Evolutionary conservation across 2,888 invertebrate species (phyloP).

Genomic region (Abrostola tripartita): DNA sequence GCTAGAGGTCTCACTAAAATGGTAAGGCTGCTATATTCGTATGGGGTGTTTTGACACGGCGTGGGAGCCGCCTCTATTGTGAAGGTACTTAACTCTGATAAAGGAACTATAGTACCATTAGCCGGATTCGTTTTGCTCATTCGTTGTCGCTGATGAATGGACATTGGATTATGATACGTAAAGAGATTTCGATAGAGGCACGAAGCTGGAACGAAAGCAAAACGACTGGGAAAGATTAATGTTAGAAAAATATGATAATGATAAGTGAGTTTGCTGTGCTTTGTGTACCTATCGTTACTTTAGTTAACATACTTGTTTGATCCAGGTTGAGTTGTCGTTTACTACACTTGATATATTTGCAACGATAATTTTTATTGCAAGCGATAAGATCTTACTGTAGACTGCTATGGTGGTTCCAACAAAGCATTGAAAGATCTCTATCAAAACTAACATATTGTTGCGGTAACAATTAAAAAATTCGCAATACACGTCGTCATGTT

Average conservation of each 20-base stretch:
- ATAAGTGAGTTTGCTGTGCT: slow-evolving; percentile 33
- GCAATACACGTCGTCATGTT: slow-evolving; percentile 66
- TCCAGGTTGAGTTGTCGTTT: neutral
- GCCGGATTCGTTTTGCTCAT: slow-evolving; percentile 86
- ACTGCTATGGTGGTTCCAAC: slow-evolving; percentile 25
- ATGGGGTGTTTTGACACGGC: slow-evolving; percentile 86
- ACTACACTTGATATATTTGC: neutral
- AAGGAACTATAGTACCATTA: slow-evolving; percentile 86
- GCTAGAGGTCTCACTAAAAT: slow-evolving; percentile 59
- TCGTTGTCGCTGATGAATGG: slow-evolving; percentile 83
- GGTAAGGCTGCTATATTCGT: slow-evolving; percentile 59
- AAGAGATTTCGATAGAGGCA: slow-evolving; percentile 72
- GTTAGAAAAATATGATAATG: slow-evolving; percentile 43
- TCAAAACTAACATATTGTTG: slow-evolving; percentile 59
- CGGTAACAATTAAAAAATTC: slow-evolving; percentile 67
- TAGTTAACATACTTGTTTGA: slow-evolving; percentile 6
- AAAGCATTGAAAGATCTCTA: slow-evolving; percentile 58
- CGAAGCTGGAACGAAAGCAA: slow-evolving; percentile 62
- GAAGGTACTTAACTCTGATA: slow-evolving; percentile 86
- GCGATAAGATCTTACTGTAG: slow-evolving; percentile 42
- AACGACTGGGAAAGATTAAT: slow-evolving; percentile 51
- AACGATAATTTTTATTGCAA: slow-evolving; percentile 18
- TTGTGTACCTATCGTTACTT: slow-evolving; percentile 6
- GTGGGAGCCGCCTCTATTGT: slow-evolving; percentile 86
- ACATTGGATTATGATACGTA: slow-evolving; percentile 85